Percentiles rank a stretch among this genome's conserved stretches.
These are phyloP conservation scores for Eurosta solidaginis DNA, from an alignment of 1,140 invertebrate species.

Conservation along the genomic window DNA sequence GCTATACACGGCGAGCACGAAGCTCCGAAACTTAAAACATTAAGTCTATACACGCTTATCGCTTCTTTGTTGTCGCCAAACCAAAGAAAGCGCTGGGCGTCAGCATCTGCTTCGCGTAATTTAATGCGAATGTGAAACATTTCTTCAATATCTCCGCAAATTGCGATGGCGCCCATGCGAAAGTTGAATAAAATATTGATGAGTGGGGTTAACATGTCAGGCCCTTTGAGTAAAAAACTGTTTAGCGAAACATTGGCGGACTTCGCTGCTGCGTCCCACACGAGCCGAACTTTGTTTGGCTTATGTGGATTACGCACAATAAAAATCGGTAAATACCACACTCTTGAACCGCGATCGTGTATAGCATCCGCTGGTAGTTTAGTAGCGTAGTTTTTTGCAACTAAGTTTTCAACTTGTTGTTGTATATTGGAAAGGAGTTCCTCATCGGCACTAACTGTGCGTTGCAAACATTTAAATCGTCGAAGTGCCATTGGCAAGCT, in stretches of 20 bases:
- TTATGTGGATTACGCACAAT: constrained; percentile 42
- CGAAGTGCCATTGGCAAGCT: constrained; percentile 29
- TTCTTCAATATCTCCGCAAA: not conserved
- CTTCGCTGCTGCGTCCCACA: constrained; percentile 43
- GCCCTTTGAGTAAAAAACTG: constrained; percentile 41
- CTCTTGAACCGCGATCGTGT: not conserved
- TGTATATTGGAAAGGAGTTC: not conserved
- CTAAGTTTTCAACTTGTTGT: not conserved
- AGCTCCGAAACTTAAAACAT: constrained; percentile 47
- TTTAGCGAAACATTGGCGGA: constrained; percentile 39
- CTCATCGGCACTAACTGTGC: not conserved
- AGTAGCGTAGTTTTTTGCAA: not conserved
- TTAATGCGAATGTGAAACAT: constrained; percentile 17
- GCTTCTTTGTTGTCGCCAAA: not conserved
- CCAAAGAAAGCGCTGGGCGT: constrained; percentile 22
- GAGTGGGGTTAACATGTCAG: constrained; percentile 31
- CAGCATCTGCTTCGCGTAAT: not conserved
- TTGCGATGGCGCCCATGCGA: not conserved
- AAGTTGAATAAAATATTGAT: constrained; percentile 36
- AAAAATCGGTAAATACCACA: constrained; percentile 51
- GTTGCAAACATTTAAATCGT: constrained; percentile 4
- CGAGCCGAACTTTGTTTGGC: constrained; percentile 41
- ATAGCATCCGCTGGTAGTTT: not conserved
- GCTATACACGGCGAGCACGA: constrained; percentile 50
- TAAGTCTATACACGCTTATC: not conserved